A percentile compares a stretch with the other conserved stretches of the same genome.
phyloP scores from a whole-genome alignment of 1,140 invertebrate genomes.

The Eufriesea mexicana region DNA sequence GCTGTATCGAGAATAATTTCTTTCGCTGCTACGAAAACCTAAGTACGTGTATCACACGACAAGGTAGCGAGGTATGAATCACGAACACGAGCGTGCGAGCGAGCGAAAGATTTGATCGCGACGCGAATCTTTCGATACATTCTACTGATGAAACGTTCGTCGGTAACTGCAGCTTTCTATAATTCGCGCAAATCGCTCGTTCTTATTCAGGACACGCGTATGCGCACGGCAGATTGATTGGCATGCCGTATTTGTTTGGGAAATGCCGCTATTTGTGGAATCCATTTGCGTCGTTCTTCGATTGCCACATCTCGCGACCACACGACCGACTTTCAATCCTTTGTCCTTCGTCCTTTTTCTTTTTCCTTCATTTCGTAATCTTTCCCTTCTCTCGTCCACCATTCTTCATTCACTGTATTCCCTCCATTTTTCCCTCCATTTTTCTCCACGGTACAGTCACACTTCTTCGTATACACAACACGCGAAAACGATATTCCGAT shows the following conservation, averaged over 20 bases:
- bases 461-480: neutral
- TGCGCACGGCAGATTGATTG: conserved; percentile 63
- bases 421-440: neutral
- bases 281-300: conserved; percentile 64
- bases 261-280: conserved; percentile 68
- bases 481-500: neutral
- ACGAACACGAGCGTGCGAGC: neutral
- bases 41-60: neutral
- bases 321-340: conserved; percentile 5
- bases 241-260: conserved; percentile 61
- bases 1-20: conserved; percentile 47
- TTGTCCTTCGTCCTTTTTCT: conserved; percentile 23
- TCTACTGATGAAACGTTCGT: neutral
- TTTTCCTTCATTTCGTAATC: neutral
- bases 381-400: neutral
- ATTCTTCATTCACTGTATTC: neutral
- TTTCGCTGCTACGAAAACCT: neutral
- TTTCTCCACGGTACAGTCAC: neutral
- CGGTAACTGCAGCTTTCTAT: conserved; percentile 35
- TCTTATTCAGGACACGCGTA: conserved; percentile 71
- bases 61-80: conserved; percentile 13
- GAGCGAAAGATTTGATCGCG: neutral
- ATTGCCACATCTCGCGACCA: conserved; percentile 37
- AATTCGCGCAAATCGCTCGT: conserved; percentile 68
- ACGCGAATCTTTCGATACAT: neutral